These are phyloP conservation scores for Casuarius casuarius DNA, from an alignment of 2,113 vertebrate species.

Conservation along the genomic window DNA sequence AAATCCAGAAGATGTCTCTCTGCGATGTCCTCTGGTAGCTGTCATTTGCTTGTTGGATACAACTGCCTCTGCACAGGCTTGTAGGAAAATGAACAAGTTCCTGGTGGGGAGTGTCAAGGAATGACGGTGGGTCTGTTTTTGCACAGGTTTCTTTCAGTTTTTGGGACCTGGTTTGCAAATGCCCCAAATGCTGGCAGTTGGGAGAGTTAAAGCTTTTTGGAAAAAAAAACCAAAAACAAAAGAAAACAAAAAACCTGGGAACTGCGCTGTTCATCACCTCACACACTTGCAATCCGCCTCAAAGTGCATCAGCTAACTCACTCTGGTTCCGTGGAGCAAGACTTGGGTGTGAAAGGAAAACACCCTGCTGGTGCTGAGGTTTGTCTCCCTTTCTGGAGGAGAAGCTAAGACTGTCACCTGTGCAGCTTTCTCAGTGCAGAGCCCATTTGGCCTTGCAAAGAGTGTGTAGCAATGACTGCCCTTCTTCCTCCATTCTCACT, in stretches of 20 bases:
- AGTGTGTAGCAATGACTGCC: not conserved
- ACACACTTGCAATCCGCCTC: not conserved
- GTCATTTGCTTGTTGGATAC: not conserved
- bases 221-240: not conserved
- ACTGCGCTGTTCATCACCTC: not conserved
- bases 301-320: not conserved
- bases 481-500: not conserved
- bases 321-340: not conserved
- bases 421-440: not conserved
- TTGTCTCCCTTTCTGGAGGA: not conserved
- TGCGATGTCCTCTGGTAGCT: not conserved
- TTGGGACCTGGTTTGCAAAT: not conserved
- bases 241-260: not conserved
- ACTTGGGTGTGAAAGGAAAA: not conserved
- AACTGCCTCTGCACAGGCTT: accelerated
- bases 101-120: not conserved
- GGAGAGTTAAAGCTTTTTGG: not conserved
- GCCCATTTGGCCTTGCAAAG: not conserved
- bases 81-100: not conserved
- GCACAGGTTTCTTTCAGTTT: not conserved
- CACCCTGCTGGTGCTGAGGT: accelerated
- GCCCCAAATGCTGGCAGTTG: not conserved
- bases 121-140: not conserved
- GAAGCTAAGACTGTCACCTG: not conserved
- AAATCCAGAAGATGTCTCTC: not conserved